Evolutionary conservation across 2,113 vertebrate genomes (phyloP), one percentile per base, ranked within the genome.

Genomic region (Albula glossodonta): DNA sequence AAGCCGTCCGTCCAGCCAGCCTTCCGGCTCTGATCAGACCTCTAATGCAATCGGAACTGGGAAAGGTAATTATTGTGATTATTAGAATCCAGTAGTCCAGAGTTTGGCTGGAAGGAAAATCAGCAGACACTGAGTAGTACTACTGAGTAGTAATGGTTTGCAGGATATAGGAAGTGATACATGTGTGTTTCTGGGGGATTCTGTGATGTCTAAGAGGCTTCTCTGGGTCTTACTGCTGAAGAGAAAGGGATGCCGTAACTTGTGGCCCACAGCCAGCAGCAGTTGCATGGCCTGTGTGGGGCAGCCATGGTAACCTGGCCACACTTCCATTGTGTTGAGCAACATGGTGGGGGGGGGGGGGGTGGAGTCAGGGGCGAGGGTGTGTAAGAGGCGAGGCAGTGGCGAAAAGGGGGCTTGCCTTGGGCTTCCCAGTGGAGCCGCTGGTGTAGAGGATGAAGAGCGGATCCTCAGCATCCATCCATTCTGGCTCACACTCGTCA

Each of bases 381-480:
- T 17, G 83, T n/a, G 17, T 83, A 49, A 77, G 7, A 52, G 80
- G 85, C 9, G 5, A 78, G 5, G 9, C 25, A 57, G n/a, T 7
- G 31, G 2, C 3, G 31, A 41, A 41, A 41, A 41, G 0, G 0
- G 53, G 17, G 41, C 86, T 88, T 91, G 92, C 96, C 93, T 97
- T 97, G 57, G 96, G 96, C 90, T 97, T 97, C 25, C 96, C 96
- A 0, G 96, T 96, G 85, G 96, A 96, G 84, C 96, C 96, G 25
- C 96, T 97, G 84, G 96, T 96, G 89, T 97, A 95, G 25, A 97
- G 95, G 80, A 97, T 95, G 83, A 97, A 97, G n/a, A 96, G 94
- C 0, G 95, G 96, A 86, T 97, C 96, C 84, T 97, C 96, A 0
- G 96, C 91, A 8, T 97, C 95, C 90, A 96, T 56, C 96, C 96